Conservation (phyloP, 2,113 vertebrate genomes). For the Neolamprologus hecqui region DNA sequence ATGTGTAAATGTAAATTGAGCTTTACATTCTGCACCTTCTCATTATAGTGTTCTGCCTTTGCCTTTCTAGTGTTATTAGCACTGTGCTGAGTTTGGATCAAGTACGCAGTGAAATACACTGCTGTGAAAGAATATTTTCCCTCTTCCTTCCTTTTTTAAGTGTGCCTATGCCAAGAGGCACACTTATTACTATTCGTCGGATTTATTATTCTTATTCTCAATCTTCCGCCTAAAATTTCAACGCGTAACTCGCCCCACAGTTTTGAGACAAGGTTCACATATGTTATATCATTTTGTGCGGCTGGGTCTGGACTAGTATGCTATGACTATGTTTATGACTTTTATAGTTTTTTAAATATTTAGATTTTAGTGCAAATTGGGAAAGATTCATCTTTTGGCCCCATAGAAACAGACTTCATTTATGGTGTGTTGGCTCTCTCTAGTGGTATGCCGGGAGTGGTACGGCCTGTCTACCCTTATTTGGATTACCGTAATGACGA, state of each 20-base stretch:
- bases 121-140: neutral
- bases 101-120: neutral
- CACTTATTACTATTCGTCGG: neutral
- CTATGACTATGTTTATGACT: too few relatives aligned
- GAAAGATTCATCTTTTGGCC: too few relatives aligned
- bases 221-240: neutral
- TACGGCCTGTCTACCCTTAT: too few relatives aligned
- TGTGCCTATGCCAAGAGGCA: neutral
- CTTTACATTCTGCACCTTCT: neutral
- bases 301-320: too few relatives aligned
- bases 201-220: neutral
- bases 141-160: neutral
- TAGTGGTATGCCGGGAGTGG: too few relatives aligned
- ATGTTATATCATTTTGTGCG: too few relatives aligned
- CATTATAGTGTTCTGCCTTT: neutral
- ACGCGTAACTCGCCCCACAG: neutral
- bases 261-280: neutral
- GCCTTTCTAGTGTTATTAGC: neutral
- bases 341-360: too few relatives aligned
- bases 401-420: too few relatives aligned
- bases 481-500: too few relatives aligned
- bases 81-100: neutral
- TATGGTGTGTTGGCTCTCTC: too few relatives aligned
- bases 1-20: neutral
- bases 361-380: too few relatives aligned